Evolutionary conservation across 2,113 vertebrate genomes (phyloP).

Genomic region (Psittacula cyanocephala): DNA sequence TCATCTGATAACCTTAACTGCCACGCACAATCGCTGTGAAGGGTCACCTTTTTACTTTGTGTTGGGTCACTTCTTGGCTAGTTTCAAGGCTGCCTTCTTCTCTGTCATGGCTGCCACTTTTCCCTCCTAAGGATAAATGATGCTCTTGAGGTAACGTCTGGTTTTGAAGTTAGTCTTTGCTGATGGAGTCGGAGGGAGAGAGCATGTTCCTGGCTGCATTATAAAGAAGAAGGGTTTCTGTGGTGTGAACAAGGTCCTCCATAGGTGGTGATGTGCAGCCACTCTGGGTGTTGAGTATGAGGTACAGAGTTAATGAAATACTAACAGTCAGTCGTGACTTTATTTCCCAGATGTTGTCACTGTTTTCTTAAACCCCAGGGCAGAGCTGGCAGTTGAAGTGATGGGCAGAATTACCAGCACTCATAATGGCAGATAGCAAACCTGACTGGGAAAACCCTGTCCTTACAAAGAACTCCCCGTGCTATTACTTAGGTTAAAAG

Average conservation of each 20-base stretch:
- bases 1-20: background rate
- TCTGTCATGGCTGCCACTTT: background rate
- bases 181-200: background rate
- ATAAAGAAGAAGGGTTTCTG: background rate
- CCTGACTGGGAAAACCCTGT: background rate
- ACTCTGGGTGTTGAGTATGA: fast-evolving
- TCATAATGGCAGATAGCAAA: background rate
- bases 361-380: background rate
- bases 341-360: background rate
- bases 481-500: background rate
- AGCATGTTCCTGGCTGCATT: background rate
- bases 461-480: background rate
- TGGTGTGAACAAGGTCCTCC: background rate
- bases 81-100: background rate
- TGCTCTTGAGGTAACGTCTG: background rate
- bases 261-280: background rate
- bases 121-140: background rate
- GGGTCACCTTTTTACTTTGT: background rate
- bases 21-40: background rate
- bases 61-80: background rate
- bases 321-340: background rate
- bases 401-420: background rate
- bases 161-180: background rate
- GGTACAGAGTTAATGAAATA: background rate
- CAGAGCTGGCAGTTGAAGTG: background rate